Evolutionary conservation across 1,140 invertebrate genomes (phyloP).

Genomic region (Coelopa frigida): DNA sequence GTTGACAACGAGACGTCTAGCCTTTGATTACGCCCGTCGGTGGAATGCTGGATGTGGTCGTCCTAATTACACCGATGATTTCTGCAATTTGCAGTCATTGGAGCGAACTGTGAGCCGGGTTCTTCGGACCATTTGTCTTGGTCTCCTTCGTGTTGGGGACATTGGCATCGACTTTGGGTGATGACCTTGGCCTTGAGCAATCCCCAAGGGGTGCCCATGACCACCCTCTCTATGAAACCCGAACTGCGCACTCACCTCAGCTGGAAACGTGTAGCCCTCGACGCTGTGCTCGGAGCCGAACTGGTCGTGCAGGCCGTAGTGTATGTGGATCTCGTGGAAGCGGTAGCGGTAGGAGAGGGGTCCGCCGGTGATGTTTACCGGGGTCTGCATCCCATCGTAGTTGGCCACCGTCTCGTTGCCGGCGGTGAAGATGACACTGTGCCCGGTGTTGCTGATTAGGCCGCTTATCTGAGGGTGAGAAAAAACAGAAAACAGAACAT

Average conservation of each 20-base stretch:
- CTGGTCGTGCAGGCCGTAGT: slow-evolving; percentile 78
- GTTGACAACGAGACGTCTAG: too few relatives aligned
- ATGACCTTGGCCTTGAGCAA: too few relatives aligned
- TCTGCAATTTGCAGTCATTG: too few relatives aligned
- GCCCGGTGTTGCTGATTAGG: slow-evolving; percentile 82
- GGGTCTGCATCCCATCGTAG: slow-evolving; percentile 52
- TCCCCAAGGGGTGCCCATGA: too few relatives aligned
- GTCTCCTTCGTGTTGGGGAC: too few relatives aligned
- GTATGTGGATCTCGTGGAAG: slow-evolving; percentile 84
- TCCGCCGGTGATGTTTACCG: slow-evolving; percentile 87
- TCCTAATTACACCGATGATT: too few relatives aligned
- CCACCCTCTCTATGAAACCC: too few relatives aligned
- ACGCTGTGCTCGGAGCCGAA: slow-evolving; percentile 87
- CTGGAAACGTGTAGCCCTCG: slow-evolving; percentile 84
- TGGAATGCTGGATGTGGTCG: too few relatives aligned
- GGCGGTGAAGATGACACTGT: slow-evolving; percentile 86
- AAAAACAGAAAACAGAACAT: background rate
- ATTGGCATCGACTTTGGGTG: too few relatives aligned
- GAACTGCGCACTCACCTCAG: slow-evolving; percentile 84
- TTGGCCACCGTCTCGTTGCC: slow-evolving; percentile 63
- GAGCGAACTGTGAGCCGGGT: too few relatives aligned
- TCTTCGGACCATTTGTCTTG: too few relatives aligned
- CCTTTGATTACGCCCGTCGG: too few relatives aligned
- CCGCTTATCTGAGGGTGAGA: slow-evolving; percentile 65
- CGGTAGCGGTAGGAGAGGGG: slow-evolving; percentile 93